Evolutionary conservation across 2,797 vertebrate genomes (phyloP).

Genomic region (Melanogrammus aeglefinus): DNA sequence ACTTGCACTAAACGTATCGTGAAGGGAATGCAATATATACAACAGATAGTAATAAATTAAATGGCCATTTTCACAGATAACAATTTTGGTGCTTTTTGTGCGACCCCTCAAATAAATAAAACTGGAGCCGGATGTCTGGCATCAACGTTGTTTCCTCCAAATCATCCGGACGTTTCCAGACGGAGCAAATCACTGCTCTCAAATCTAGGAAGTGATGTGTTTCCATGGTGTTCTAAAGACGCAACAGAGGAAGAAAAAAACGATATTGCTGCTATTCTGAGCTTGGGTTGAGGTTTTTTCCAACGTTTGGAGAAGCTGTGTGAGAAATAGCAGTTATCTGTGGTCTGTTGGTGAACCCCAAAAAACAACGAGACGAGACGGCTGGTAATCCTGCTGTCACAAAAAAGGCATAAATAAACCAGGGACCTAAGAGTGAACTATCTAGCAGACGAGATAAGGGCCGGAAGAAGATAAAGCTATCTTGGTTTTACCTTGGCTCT

Average conservation of each 20-base stretch:
- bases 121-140: constrained; percentile 1
- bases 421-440: not conserved
- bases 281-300: not conserved
- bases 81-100: not conserved
- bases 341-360: not conserved
- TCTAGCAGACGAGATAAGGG: not conserved
- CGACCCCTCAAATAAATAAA: constrained; percentile 18
- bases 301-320: not conserved
- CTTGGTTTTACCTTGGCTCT: not conserved
- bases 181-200: constrained; percentile 10
- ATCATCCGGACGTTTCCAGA: constrained; percentile 9
- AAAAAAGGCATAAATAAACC: constrained; percentile 4
- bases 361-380: not conserved
- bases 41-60: not conserved
- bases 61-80: not conserved
- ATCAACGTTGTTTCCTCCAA: constrained; percentile 20
- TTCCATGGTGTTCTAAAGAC: not conserved
- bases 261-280: not conserved
- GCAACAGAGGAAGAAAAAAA: not conserved
- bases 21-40: not conserved
- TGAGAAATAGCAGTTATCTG: not conserved
- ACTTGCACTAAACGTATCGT: not conserved
- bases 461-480: not conserved
- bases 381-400: not conserved
- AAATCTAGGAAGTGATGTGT: not conserved